Evolutionary conservation across 2,888 invertebrate species (phyloP), one percentile per base, ranked within the genome.

Genomic region (Caenorhabditis virilis): DNA sequence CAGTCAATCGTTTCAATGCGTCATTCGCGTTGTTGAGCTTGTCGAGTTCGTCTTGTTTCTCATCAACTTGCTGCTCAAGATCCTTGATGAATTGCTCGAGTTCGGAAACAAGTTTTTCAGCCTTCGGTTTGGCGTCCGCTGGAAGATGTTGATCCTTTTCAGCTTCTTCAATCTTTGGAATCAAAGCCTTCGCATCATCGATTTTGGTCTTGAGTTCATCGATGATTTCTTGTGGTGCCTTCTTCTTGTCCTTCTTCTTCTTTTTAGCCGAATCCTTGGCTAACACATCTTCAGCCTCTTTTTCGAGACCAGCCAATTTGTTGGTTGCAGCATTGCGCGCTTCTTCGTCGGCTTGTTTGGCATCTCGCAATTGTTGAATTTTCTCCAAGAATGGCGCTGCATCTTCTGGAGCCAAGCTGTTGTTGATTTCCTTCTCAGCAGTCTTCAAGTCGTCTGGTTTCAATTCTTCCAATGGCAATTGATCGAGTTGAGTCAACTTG

Each of bases 401-500:
- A 15, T 35, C 35, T 3, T 53, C 53, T 33, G 22, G 22, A 16
- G 53, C 15, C 43, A 53, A 27, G 6, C 13, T 11, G 2, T 22
- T 22, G 35, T 53, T 45, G 45, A 45, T 22, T 6, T 53, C 26
- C 15, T 53, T 42, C 16, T 45, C 45, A 25, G 38, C 33, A 7
- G 20, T 15, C 25, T 33, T 43, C 45, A 53, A 26, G 3, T 53
- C 43, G n/a, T 53, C 43, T 4, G 45, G 33, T 15, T 26, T 35
- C 20, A 53, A 25, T 35, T 45, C 33, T n/a, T 43, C 45, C n/a
- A 64, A 26, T 26, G 64, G 64, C n/a, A 47, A 11, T 33, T 43
- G 43, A 16, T 59, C 48, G 13, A 64, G 48, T 36, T 64, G 60
- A 2, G 38, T 54, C 30, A 68, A 53, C 27, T 53, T 62, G 33